Conservation (phyloP, 2,888 invertebrate species). For the Scaeva pyrastri region DNA sequence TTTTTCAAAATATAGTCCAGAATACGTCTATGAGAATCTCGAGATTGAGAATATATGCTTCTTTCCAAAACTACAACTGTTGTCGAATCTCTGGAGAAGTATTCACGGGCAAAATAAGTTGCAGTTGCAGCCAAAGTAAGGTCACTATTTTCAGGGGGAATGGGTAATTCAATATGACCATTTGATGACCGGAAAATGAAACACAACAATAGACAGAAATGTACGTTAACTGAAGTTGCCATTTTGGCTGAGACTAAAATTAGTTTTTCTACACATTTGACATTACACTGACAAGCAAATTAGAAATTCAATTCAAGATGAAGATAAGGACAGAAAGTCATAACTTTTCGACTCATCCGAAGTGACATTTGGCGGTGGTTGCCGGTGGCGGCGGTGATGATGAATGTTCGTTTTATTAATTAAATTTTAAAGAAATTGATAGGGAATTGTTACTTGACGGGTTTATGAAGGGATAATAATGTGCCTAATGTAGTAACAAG, state of each 20-base stretch:
- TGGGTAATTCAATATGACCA: background rate
- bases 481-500: no score
- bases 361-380: no score
- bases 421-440: no score
- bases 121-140: slow-evolving; percentile 3
- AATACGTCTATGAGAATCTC: background rate
- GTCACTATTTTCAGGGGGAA: background rate
- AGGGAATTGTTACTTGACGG: no score
- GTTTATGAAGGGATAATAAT: no score
- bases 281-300: no score
- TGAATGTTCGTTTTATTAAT: no score
- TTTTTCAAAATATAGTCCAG: slow-evolving; percentile 11
- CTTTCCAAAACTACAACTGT: slow-evolving; percentile 13
- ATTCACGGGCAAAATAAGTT: background rate
- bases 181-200: background rate
- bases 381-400: no score
- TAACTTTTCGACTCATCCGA: no score
- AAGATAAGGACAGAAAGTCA: no score
- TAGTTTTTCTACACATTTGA: no score
- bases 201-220: background rate
- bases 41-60: background rate
- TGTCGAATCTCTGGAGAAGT: background rate
- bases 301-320: no score
- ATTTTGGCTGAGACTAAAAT: background rate
- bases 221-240: background rate